Evolutionary conservation across 2,113 vertebrate species (phyloP).

Genomic region (Martes martes): DNA sequence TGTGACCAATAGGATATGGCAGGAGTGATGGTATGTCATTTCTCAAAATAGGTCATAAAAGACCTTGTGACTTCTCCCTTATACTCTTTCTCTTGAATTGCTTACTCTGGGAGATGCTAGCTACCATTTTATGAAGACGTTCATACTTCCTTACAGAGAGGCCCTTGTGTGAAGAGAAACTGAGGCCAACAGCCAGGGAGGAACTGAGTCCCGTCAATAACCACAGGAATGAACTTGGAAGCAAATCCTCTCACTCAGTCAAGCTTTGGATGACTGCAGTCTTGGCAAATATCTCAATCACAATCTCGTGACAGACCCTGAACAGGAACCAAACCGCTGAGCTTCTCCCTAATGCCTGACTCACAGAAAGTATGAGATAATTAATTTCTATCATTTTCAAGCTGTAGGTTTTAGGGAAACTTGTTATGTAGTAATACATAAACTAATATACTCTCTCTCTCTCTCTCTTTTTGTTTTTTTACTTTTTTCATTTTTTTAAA

Average conservation of each 20-base stretch:
- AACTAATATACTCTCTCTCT: neutral
- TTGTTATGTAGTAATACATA: neutral
- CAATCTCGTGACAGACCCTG: neutral
- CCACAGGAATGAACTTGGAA: neutral
- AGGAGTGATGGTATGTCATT: neutral
- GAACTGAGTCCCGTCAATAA: neutral
- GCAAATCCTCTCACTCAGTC: neutral
- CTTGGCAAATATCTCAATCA: neutral
- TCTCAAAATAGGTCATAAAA: neutral
- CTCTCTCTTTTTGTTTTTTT: neutral
- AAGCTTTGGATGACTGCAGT: neutral
- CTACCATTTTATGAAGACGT: neutral
- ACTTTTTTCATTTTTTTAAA: too few species aligned
- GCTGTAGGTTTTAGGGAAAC: neutral
- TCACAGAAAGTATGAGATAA: neutral
- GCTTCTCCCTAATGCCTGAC: neutral
- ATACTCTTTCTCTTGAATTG: neutral
- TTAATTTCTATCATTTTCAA: neutral
- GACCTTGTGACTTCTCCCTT: neutral
- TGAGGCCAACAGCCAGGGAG: neutral
- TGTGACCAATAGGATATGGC: neutral
- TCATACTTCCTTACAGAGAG: neutral
- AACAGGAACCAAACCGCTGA: neutral
- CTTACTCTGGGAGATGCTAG: neutral
- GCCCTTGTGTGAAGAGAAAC: neutral